A percentile compares a stretch with the other conserved stretches of the same genome.
These are phyloP conservation scores for Ephialtes manifestator DNA, from an alignment of 2,888 invertebrate species.

Conservation along the genomic window DNA sequence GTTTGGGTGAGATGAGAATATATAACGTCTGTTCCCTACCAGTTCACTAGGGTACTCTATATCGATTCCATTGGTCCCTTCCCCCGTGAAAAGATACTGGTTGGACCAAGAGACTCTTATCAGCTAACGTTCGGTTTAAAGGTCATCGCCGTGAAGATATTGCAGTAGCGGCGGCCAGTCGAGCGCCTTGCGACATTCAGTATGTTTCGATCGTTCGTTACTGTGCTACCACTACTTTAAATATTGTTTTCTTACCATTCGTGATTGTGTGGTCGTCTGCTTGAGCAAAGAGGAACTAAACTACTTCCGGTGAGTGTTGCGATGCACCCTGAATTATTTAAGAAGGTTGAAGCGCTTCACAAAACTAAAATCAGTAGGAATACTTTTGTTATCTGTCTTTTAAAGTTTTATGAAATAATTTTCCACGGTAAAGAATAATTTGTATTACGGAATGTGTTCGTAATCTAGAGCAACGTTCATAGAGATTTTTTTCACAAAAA, in stretches of 20 bases:
- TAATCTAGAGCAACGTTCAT: too few relatives aligned
- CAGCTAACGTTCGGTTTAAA: conserved; percentile 79
- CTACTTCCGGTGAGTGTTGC: conserved; percentile 45
- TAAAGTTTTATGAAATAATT: neutral
- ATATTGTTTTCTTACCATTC: conserved; percentile 15
- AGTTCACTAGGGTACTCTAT: conserved; percentile 5
- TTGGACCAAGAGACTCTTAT: conserved; percentile 75
- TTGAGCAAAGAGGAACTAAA: neutral
- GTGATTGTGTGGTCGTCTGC: neutral
- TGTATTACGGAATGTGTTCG: neutral
- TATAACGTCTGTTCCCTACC: neutral
- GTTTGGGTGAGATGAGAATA: neutral
- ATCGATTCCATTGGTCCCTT: conserved; percentile 65
- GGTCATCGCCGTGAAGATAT: conserved; percentile 82
- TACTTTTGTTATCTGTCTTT: neutral
- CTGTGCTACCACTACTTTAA: neutral
- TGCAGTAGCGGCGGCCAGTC: conserved; percentile 72
- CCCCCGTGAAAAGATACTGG: conserved; percentile 65
- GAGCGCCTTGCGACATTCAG: conserved; percentile 69
- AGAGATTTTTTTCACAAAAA: neutral
- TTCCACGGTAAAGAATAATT: neutral
- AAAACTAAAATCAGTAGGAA: neutral
- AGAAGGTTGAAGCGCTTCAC: neutral
- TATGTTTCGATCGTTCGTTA: conserved; percentile 56
- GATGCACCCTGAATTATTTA: conserved; percentile 15